phyloP scores from a whole-genome alignment of 2,797 vertebrate genomes.

The Chrysocyon brachyurus region DNA sequence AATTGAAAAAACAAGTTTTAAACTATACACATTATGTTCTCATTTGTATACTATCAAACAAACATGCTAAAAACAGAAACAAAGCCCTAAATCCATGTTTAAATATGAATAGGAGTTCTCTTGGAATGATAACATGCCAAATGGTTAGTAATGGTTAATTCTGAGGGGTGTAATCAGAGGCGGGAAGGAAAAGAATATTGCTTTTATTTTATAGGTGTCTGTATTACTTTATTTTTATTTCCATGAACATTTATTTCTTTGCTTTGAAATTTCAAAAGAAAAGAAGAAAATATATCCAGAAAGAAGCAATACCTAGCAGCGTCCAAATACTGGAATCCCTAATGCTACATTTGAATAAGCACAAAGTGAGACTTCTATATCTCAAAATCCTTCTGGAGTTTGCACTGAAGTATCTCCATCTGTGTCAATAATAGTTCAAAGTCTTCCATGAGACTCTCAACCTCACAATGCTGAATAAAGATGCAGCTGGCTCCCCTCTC shows the following conservation, averaged over 20 bases:
- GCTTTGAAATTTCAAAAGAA: neutral
- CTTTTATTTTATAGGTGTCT: neutral
- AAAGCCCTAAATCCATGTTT: neutral
- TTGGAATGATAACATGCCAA: neutral
- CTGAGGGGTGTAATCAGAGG: neutral
- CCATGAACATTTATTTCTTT: neutral
- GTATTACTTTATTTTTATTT: constrained; percentile 29
- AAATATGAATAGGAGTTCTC: neutral
- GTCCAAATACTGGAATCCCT: neutral
- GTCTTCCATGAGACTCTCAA: neutral
- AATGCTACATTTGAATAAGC: neutral
- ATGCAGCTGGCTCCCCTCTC: neutral
- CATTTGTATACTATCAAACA: neutral
- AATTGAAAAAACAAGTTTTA: neutral
- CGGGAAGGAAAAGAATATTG: neutral
- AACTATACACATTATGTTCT: neutral
- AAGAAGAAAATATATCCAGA: neutral
- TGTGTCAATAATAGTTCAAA: neutral
- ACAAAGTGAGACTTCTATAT: neutral
- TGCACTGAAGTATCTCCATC: neutral
- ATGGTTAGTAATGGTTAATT: neutral
- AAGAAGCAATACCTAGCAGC: neutral
- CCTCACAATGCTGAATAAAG: neutral
- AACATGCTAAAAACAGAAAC: neutral
- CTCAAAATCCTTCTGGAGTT: neutral